Percentiles rank a stretch among this genome's conserved stretches.
Evolutionary conservation across 2,113 vertebrate genomes (phyloP).

Genomic region (Crocuta crocuta): DNA sequence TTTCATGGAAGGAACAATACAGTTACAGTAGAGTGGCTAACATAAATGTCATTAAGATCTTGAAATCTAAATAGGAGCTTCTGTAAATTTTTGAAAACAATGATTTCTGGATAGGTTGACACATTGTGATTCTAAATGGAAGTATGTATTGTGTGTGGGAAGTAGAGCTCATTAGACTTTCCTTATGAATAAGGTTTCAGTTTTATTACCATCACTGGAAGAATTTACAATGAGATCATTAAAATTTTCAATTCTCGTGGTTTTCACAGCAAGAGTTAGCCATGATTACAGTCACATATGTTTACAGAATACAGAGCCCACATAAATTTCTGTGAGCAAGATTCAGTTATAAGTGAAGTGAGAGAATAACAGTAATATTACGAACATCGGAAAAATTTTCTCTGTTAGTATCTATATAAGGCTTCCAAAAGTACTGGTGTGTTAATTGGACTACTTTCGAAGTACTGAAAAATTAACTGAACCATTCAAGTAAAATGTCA

Average conservation of each 20-base stretch:
- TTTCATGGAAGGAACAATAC: not conserved
- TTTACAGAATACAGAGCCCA: not conserved
- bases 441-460: too few species aligned
- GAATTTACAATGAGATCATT: constrained; percentile 62
- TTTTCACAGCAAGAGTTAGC: constrained; percentile 44
- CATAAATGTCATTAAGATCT: constrained; percentile 7
- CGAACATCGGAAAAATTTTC: not conserved
- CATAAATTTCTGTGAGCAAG: constrained; percentile 49
- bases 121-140: not conserved
- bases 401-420: not conserved
- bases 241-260: constrained; percentile 52
- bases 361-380: not conserved
- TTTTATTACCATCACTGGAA: constrained; percentile 41
- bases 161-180: not conserved
- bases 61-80: not conserved
- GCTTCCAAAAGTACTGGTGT: not conserved
- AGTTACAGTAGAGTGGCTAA: not conserved
- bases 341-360: not conserved
- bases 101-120: not conserved
- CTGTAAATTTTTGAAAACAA: not conserved
- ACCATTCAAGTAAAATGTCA: not conserved
- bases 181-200: constrained; percentile 21
- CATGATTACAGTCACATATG: constrained; percentile 32
- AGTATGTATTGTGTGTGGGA: not conserved
- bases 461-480: not conserved